phyloP scores from a whole-genome alignment of 2,888 invertebrate species.

The Xylota segnis region DNA sequence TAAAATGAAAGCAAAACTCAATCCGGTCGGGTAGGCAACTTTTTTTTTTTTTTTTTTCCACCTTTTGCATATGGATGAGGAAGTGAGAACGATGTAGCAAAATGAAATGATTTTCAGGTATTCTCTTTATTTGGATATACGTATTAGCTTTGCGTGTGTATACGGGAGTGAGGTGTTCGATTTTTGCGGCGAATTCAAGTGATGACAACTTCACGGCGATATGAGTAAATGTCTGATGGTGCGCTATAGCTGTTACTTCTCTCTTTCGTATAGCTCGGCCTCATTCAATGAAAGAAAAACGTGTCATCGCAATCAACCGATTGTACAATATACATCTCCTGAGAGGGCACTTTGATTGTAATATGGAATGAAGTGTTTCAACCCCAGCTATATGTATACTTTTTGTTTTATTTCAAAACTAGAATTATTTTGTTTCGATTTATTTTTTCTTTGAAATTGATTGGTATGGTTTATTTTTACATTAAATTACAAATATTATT shows the following conservation, averaged over 20 bases:
- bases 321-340: background rate
- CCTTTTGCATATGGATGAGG: background rate
- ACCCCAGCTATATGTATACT: background rate
- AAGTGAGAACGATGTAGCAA: slow-evolving; percentile 1
- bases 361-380: slow-evolving; percentile 31
- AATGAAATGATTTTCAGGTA: slow-evolving; percentile 1
- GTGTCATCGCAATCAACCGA: slow-evolving; percentile 44
- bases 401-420: background rate
- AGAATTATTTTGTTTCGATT: background rate
- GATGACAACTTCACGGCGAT: slow-evolving; percentile 12
- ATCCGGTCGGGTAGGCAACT: slow-evolving; percentile 18
- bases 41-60: slow-evolving; percentile 1
- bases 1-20: slow-evolving; percentile 1
- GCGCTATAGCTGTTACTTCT: slow-evolving; percentile 16
- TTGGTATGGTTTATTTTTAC: slow-evolving; percentile 22
- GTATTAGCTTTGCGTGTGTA: background rate
- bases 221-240: background rate
- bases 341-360: slow-evolving; percentile 15
- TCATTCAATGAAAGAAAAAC: slow-evolving; percentile 31
- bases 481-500: background rate
- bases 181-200: slow-evolving; percentile 57
- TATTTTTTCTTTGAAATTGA: background rate
- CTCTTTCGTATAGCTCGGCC: slow-evolving; percentile 2
- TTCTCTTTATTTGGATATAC: slow-evolving; percentile 4
- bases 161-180: background rate